A percentile compares a stretch with the other conserved stretches of the same genome.
Conservation (phyloP, 2,888 invertebrate species). For the Serrognathus titanus region DNA sequence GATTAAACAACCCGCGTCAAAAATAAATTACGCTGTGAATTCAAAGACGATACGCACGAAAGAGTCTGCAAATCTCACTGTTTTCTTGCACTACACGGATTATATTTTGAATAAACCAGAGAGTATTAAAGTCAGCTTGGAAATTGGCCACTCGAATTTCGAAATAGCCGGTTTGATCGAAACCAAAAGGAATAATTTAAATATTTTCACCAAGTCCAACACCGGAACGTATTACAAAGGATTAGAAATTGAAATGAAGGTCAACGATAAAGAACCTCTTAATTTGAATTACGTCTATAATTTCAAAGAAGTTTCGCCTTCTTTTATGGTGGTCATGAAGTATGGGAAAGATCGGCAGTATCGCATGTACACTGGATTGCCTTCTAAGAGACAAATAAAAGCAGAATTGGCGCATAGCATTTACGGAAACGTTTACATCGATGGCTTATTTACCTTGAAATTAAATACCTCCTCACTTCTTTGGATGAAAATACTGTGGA, state of each 20-base stretch:
- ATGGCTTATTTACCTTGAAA: conserved; percentile 24
- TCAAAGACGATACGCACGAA: conserved; percentile 19
- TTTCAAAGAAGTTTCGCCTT: conserved; percentile 25
- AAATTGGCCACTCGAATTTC: conserved; percentile 25
- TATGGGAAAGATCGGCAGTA: conserved; percentile 26
- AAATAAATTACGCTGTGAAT: conserved; percentile 25
- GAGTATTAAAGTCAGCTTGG: conserved; percentile 24
- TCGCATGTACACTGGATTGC: conserved; percentile 26
- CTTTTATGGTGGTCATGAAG: conserved; percentile 21
- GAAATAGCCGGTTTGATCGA: conserved; percentile 23
- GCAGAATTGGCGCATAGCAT: conserved; percentile 24
- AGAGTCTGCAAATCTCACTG: conserved; percentile 22
- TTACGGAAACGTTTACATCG: conserved; percentile 23
- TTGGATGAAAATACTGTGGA: conserved; percentile 28
- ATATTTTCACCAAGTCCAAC: conserved; percentile 20
- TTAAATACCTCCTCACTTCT: conserved; percentile 29
- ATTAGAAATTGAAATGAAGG: conserved; percentile 17
- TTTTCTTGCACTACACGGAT: conserved; percentile 23
- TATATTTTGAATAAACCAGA: conserved; percentile 20
- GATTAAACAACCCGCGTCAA: conserved; percentile 27
- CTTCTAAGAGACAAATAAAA: conserved; percentile 26
- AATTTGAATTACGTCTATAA: conserved; percentile 23
- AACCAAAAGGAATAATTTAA: conserved; percentile 24
- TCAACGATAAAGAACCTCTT: conserved; percentile 30
- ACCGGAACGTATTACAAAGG: conserved; percentile 20